Conservation (phyloP, 2,113 vertebrate species). For the Labeo catla region DNA sequence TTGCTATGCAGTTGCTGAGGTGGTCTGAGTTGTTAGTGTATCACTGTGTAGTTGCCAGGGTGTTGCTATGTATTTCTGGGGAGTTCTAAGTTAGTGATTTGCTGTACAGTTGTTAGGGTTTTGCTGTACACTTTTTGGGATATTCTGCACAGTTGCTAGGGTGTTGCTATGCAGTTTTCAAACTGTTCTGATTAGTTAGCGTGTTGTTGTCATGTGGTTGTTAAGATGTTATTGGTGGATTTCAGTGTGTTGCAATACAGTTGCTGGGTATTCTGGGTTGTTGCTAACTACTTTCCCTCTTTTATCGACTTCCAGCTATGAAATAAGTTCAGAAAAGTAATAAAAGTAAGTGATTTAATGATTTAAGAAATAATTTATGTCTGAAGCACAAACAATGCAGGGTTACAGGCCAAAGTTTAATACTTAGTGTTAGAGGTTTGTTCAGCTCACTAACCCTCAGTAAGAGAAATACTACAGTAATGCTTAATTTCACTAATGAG, state of each 20-base stretch:
- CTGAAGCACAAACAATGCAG: not conserved
- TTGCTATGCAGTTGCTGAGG: no score
- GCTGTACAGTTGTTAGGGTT: not conserved
- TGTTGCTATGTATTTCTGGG: not conserved
- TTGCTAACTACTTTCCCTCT: not conserved
- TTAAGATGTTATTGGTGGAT: not conserved
- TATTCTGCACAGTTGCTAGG: not conserved
- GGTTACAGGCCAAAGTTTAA: not conserved
- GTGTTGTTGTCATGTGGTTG: not conserved
- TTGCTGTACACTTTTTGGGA: not conserved
- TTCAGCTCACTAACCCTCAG: not conserved
- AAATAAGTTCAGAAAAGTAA: not conserved
- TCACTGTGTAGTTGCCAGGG: not conserved
- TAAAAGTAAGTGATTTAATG: not conserved
- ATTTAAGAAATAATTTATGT: not conserved
- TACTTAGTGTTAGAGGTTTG: not conserved
- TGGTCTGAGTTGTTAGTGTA: no score
- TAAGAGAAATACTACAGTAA: not conserved
- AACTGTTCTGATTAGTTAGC: not conserved
- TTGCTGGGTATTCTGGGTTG: not conserved
- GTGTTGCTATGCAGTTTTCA: not conserved
- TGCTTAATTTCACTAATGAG: conserved; percentile 10
- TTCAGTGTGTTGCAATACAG: not conserved
- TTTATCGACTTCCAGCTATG: not conserved
- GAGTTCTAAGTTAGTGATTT: not conserved